Percentiles rank a stretch among this genome's conserved stretches.
Evolutionary conservation across 2,797 vertebrate species (phyloP).

Genomic region (Chelonia mydas): DNA sequence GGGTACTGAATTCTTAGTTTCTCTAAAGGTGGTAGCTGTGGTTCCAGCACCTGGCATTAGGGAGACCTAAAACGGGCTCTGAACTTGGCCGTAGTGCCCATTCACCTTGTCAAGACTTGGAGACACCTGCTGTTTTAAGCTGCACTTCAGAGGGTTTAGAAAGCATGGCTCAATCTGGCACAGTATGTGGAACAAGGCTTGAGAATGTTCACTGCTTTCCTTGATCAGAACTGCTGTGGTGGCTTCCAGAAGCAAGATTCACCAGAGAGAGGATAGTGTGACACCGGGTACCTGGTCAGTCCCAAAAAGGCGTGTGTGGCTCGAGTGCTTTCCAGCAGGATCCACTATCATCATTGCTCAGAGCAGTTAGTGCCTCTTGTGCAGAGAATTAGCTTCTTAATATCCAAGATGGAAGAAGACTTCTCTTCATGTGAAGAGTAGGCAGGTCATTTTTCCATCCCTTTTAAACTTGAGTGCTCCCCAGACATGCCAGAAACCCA

Average conservation of each 20-base stretch:
- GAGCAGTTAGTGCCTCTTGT: background rate
- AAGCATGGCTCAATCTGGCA: background rate
- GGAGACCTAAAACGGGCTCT: background rate
- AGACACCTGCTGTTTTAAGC: background rate
- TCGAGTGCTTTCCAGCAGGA: background rate
- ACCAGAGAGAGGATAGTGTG: background rate
- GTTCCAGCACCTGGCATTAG: background rate
- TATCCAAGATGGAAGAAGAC: background rate
- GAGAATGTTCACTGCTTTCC: background rate
- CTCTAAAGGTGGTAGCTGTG: background rate
- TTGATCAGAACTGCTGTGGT: rapidly evolving
- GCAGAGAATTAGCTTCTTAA: background rate
- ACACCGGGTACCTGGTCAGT: background rate
- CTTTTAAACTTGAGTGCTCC: background rate
- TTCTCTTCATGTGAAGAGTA: background rate
- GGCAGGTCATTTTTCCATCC: background rate
- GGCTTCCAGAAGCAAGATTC: background rate
- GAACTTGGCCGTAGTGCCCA: background rate
- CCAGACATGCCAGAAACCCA: background rate
- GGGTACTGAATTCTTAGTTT: background rate
- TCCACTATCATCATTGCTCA: background rate
- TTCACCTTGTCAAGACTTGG: background rate
- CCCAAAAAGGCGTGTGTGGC: background rate
- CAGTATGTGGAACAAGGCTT: background rate
- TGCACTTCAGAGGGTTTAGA: background rate